These are phyloP conservation scores for Pseudopodoces humilis DNA, from an alignment of 2,113 vertebrate species.

Conservation along the genomic window DNA sequence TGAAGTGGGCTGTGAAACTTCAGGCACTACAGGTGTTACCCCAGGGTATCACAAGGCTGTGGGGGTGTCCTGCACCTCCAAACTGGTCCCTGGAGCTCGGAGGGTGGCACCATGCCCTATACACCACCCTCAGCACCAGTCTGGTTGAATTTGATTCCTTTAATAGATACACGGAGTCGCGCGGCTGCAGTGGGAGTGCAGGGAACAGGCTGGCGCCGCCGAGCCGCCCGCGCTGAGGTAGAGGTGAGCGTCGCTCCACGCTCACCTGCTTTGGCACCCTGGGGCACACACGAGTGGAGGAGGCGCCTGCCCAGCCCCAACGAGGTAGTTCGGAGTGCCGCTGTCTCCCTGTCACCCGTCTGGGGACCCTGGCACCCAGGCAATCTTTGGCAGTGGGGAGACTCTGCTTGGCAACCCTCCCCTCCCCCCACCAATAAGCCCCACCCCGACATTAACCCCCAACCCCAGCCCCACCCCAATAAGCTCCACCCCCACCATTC, in stretches of 20 bases:
- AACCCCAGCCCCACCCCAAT: neutral
- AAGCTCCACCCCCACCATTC: neutral
- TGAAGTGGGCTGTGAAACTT: neutral
- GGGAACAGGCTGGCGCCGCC: accelerated
- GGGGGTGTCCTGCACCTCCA: accelerated
- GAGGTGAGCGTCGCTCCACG: slow-evolving; percentile 65
- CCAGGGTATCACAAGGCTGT: accelerated
- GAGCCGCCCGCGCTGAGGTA: slow-evolving; percentile 76
- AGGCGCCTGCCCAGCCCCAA: neutral
- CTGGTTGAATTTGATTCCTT: neutral
- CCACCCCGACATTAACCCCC: neutral
- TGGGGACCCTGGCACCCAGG: neutral
- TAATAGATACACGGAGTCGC: slow-evolving; percentile 1
- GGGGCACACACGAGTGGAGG: neutral
- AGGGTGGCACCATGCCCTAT: accelerated
- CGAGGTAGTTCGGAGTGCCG: slow-evolving; percentile 29
- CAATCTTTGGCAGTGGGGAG: neutral
- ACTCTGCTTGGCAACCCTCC: neutral
- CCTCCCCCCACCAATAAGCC: neutral
- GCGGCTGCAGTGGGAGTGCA: accelerated
- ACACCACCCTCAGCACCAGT: accelerated
- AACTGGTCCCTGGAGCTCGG: neutral
- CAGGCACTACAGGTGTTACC: neutral
- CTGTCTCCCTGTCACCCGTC: neutral
- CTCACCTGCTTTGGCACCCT: slow-evolving; percentile 79